These are phyloP conservation scores for Drosophila trichaetosa DNA, from an alignment of 2,888 invertebrate species.

Conservation along the genomic window DNA sequence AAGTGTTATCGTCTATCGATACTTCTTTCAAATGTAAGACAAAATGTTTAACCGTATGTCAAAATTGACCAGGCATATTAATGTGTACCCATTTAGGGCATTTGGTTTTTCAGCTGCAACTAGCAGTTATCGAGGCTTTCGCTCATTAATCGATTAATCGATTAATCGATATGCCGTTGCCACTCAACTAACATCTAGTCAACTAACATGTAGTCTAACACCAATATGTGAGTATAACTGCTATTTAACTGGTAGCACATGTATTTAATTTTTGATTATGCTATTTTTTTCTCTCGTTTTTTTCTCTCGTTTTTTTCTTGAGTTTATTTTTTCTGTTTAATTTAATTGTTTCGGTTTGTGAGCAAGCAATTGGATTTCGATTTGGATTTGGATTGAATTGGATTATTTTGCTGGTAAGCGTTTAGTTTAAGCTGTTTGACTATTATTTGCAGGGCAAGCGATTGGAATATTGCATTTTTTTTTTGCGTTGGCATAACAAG, in stretches of 20 bases:
- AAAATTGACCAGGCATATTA: background rate
- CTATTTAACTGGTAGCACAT: conserved; percentile 8
- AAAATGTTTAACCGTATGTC: background rate
- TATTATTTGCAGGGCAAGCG: background rate
- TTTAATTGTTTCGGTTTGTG: background rate
- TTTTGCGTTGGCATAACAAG: background rate
- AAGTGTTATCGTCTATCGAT: background rate
- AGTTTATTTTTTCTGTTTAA: background rate
- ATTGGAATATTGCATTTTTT: background rate
- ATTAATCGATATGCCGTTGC: no score
- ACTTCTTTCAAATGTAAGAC: background rate
- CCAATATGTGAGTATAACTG: conserved; percentile 8
- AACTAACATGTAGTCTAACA: conserved; percentile 23
- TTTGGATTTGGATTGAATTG: background rate
- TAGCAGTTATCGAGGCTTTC: background rate
- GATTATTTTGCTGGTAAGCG: background rate
- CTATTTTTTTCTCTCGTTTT: background rate
- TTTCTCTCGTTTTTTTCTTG: background rate
- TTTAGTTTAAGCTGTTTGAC: background rate
- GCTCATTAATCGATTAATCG: background rate
- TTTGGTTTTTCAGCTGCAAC: background rate
- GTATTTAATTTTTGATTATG: background rate
- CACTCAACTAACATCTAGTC: conserved; percentile 10
- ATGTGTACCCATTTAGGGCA: background rate
- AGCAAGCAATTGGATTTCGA: background rate